These are phyloP conservation scores for Chesias legatella DNA, from an alignment of 2,888 invertebrate species.

Conservation along the genomic window DNA sequence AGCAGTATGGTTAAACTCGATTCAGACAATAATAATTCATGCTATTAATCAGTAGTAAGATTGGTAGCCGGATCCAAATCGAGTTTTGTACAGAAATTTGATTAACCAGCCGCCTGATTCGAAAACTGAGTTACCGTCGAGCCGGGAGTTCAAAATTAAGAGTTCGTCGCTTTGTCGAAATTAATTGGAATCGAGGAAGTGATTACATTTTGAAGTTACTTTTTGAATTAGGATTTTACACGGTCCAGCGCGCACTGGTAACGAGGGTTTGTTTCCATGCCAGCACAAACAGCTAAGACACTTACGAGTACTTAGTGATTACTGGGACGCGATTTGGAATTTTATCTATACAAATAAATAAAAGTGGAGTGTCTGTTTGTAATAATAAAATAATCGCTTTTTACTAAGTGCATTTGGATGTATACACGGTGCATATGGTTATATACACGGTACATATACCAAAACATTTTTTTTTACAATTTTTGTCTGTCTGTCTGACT, in stretches of 20 bases:
- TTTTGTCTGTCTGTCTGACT: too few species aligned
- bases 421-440: too few species aligned
- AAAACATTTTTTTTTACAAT: too few species aligned
- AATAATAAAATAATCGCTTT: too few species aligned
- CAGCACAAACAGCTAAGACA: too few species aligned
- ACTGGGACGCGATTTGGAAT: too few species aligned
- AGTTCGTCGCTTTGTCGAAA: constrained; percentile 17
- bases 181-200: constrained; percentile 13
- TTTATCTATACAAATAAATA: too few species aligned
- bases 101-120: constrained; percentile 29
- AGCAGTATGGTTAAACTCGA: too few species aligned
- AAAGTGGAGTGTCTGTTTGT: too few species aligned
- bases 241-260: not conserved
- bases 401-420: too few species aligned
- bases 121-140: constrained; percentile 25
- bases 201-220: constrained; percentile 4
- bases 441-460: too few species aligned
- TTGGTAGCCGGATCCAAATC: constrained; percentile 25
- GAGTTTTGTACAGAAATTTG: constrained; percentile 31
- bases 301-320: too few species aligned
- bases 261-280: not conserved
- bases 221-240: constrained; percentile 1
- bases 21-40: constrained; percentile 21
- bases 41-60: constrained; percentile 26
- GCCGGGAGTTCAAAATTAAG: constrained; percentile 22